Conservation (phyloP, 1,140 invertebrate genomes). For the Saccostrea echinata region DNA sequence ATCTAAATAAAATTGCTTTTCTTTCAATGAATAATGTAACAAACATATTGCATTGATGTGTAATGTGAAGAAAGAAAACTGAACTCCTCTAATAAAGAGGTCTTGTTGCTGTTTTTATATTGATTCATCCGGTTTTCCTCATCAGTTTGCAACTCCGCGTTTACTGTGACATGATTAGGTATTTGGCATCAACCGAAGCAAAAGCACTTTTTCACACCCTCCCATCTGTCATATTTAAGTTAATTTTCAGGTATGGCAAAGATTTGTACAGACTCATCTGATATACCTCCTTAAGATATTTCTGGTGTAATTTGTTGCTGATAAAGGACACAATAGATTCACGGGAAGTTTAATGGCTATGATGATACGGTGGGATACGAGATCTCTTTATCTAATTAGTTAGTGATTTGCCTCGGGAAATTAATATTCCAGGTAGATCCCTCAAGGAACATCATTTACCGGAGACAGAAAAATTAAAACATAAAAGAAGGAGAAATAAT, state of each 20-base stretch:
- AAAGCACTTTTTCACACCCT: neutral
- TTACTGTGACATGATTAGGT: neutral
- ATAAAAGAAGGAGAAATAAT: slow-evolving; percentile 33
- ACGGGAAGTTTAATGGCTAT: slow-evolving; percentile 21
- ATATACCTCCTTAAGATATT: slow-evolving; percentile 15
- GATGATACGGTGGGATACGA: neutral
- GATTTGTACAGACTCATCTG: neutral
- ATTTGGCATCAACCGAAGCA: neutral
- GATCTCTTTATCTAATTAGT: slow-evolving; percentile 37
- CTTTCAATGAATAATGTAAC: too few species aligned
- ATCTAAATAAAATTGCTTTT: too few species aligned
- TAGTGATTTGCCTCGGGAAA: slow-evolving; percentile 33
- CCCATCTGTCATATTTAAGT: slow-evolving; percentile 25
- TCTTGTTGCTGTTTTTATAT: too few species aligned
- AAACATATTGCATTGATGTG: neutral
- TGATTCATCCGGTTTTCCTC: too few species aligned
- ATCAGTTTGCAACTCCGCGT: neutral
- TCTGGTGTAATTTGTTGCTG: slow-evolving; percentile 28
- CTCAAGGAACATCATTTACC: slow-evolving; percentile 26
- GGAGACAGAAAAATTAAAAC: slow-evolving; percentile 35
- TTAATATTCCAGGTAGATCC: slow-evolving; percentile 34
- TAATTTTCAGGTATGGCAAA: slow-evolving; percentile 5
- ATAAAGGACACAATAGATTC: slow-evolving; percentile 32
- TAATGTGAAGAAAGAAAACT: neutral
- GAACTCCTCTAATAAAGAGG: neutral